These are phyloP conservation scores for Phorcus lineatus DNA, from an alignment of 2,888 invertebrate genomes.

Conservation along the genomic window DNA sequence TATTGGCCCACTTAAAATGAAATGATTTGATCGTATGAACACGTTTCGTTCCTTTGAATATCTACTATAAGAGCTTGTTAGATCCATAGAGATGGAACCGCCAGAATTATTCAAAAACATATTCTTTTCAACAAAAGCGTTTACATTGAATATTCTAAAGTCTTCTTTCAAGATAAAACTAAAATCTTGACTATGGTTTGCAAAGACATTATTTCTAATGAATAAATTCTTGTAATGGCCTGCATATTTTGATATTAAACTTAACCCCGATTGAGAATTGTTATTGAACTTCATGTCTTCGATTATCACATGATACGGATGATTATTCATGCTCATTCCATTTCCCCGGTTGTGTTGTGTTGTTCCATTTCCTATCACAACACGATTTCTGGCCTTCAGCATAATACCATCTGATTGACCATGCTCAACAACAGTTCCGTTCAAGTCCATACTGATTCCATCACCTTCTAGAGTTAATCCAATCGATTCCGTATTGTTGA, in stretches of 20 bases:
- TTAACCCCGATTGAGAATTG: neutral
- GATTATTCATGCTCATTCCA: neutral
- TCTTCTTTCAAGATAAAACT: no score
- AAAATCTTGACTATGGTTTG: no score
- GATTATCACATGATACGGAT: neutral
- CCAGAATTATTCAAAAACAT: no score
- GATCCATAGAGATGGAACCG: no score
- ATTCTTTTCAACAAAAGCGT: no score
- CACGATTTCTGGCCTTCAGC: neutral
- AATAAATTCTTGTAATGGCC: no score
- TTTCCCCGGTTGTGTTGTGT: neutral
- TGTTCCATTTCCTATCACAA: neutral
- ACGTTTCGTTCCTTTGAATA: no score
- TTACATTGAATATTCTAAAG: no score
- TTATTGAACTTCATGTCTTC: neutral
- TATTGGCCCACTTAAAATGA: neutral
- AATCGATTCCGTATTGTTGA: neutral
- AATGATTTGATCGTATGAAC: no score
- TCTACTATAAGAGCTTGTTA: no score
- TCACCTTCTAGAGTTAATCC: neutral
- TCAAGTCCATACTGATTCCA: neutral
- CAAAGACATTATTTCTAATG: no score
- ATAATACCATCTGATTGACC: neutral
- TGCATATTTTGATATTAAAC: no score
- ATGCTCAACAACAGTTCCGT: neutral